Evolutionary conservation across 2,797 vertebrate genomes (phyloP).

Genomic region (Peromyscus attwateri): DNA sequence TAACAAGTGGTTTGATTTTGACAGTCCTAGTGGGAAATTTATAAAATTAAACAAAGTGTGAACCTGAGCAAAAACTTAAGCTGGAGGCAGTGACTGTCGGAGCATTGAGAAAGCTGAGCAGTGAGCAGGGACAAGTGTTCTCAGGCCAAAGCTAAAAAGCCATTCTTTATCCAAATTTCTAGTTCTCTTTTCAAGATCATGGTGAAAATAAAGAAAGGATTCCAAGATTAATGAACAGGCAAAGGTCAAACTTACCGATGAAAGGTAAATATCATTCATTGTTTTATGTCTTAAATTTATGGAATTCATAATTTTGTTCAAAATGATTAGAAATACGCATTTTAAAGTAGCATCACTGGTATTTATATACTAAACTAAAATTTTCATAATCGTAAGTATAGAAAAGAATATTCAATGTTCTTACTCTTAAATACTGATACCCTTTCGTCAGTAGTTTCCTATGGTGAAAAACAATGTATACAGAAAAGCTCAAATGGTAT

Average conservation of each 20-base stretch:
- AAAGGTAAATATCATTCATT: background rate
- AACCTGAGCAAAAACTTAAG: background rate
- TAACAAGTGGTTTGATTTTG: background rate
- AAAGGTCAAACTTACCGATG: background rate
- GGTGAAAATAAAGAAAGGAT: conserved; percentile 20
- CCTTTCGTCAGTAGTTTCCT: background rate
- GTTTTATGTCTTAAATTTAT: background rate
- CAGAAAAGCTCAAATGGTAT: background rate
- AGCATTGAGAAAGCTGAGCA: background rate
- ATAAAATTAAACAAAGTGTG: background rate
- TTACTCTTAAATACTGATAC: background rate
- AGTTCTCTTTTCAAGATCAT: background rate
- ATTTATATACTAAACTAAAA: background rate
- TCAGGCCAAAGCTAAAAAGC: background rate
- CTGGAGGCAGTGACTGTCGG: background rate
- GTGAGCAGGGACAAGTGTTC: background rate
- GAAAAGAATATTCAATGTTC: background rate
- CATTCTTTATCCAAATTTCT: background rate
- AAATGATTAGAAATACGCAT: background rate
- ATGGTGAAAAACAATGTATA: background rate
- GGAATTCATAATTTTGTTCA: conserved; percentile 9
- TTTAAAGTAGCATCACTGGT: background rate
- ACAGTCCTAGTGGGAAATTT: background rate
- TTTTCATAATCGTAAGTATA: background rate
- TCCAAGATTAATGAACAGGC: background rate